Base-by-base conservation (phyloP, 2,797 vertebrate species). In the Adelosebastes latens region DNA sequence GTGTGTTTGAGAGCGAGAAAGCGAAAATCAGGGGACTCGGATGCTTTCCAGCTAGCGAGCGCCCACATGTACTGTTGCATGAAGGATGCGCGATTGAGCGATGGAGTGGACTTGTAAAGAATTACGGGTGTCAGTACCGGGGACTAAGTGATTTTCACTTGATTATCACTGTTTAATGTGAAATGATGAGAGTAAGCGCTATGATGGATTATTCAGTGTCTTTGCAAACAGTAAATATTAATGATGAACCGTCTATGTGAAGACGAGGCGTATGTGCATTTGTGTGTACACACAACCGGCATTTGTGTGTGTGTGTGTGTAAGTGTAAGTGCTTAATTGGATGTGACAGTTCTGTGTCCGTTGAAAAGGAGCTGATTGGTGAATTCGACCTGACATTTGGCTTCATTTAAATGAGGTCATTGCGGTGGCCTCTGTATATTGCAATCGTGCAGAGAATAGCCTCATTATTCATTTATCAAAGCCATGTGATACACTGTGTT, bases 321-420 rank as follows among this genome's bases (percentile, higher is more conserved):
- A 39, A 69, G 27, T 34, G 24, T 18, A 11, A 62, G 34, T 32
- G 46, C 49, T 77, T 78, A 84, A 88, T 65, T 87, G 64, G 58
- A 80, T 70, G 69, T 86, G 79, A 79, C 85, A 80, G 74, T 1
- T 70, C 14, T 72, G 18, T 74, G 75, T 74, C 22, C 22, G 55
- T 29, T 70, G 36, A 77, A 75, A 76, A 71, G 53, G 42, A 77
- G 77, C 72, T 75, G 77, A 91, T 87, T 84, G 83, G 75, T 78
- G 32, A 76, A 84, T 85, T 71, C 60, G 75, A 89, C 69, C 79
- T 62, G 81, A 87, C 84, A 79, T 92, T 89, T 90, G 84, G 53
- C 78, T 91, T 74, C 58, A 74, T 86, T 27, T 83, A 72, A 92
- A 89, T 72, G 63, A 84, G 75, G 67, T 80, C 75, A 68, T 20